Evolutionary conservation across 2,888 invertebrate species (phyloP), one percentile per base, ranked within the genome.

Genomic region (Drosophila neotestacea): DNA sequence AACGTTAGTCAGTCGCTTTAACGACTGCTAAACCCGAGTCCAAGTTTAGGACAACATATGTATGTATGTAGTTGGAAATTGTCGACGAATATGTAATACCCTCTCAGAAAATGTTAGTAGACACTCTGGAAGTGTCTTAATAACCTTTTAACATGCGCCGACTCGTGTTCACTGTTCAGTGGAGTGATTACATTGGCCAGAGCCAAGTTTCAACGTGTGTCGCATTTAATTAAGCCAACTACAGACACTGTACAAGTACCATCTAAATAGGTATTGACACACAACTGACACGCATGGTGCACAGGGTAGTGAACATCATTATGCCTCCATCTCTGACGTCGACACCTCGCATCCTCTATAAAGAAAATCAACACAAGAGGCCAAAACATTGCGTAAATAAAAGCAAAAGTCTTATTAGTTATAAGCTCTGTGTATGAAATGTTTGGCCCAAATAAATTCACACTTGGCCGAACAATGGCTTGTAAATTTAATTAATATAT

Each of bases 201-300:
- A 38, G 34, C 44, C 56, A 55, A 60, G 51, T 58, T 65, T 60
- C 32, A 9, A 36, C 52, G 59, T 81, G 64, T 65, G 76, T 41
- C 76, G 55, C 77, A 62, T 81, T 86, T 85, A 85, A 85, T 88
- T 85, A 85, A 76, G 72, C 69, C 60, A 55, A 46, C 67, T 67
- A 50, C 67, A 64, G 67, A 62, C 65, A 62, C 16, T 38, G 41
- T 32, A 72, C 61, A 55, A 50, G 73, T 36, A 52, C 70, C 64
- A 50, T 64, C 69, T 67, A 84, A 72, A 73, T 79, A 75, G 79
- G 79, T 88, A 83, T 87, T 87, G 88, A 79, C 89, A 81, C 77
- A 85, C 76, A 85, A 77, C 73, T 76, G 78, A 72, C 78, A 76
- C 68, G 74, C 66, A 16, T 9, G 32, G 34, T 6, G 36, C 22